Conservation (phyloP, 2,113 vertebrate genomes). For the Cyanoliseus patagonus region DNA sequence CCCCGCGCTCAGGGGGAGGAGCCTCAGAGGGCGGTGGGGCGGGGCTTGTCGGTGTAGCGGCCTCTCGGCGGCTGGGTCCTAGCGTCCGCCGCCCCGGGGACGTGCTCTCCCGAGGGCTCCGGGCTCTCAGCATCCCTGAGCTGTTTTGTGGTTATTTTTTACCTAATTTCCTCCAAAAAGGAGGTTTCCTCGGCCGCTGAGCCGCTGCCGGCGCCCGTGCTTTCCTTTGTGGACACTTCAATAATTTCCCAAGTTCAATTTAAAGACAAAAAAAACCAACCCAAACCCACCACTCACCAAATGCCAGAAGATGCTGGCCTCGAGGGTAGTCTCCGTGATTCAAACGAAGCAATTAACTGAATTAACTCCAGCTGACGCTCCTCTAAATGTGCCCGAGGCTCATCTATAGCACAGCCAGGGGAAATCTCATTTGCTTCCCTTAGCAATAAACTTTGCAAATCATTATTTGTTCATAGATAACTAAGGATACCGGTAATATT, state of each 20-base stretch:
- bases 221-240: background rate
- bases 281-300: background rate
- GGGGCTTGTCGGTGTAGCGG: too few relatives aligned
- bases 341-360: constrained; percentile 57
- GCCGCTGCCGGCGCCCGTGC: background rate
- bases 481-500: background rate
- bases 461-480: constrained; percentile 28
- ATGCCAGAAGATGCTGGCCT: background rate
- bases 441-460: constrained; percentile 50
- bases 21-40: too few relatives aligned
- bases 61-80: background rate
- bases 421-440: constrained; percentile 46
- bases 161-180: background rate
- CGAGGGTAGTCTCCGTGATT: constrained; percentile 11
- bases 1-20: too few relatives aligned
- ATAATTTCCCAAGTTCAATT: background rate
- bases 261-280: background rate
- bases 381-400: constrained; percentile 27
- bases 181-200: background rate
- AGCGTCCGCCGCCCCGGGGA: background rate
- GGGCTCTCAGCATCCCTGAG: background rate
- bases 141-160: background rate
- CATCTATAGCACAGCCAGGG: constrained; percentile 38
- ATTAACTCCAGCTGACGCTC: constrained; percentile 52
- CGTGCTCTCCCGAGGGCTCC: too few relatives aligned